Base-by-base conservation (phyloP, 1,140 invertebrate species). In the Liolophura sinensis region DNA sequence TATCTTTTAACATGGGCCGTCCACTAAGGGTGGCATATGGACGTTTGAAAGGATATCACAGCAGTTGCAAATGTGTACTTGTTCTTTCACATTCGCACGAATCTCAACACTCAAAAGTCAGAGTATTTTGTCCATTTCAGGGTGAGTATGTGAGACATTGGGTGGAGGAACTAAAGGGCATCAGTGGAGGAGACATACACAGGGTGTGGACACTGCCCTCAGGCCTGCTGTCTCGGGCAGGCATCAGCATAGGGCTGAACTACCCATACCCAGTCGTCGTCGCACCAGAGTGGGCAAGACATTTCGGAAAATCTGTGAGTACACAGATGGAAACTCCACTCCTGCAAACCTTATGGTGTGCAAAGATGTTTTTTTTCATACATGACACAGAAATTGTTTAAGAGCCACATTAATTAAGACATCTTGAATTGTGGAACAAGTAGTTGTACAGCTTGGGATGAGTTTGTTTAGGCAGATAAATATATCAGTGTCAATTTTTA, bases 111-210 rank as follows among this genome's bases (percentile, higher is more conserved):
- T 62, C 12, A 40, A 40, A 5, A 40, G 31, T 40, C 3, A 9
- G 31, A 40, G 31, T 40, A 40, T 40, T 40, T 40, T 40, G 31
- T 9, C 31, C 48, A 5, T 66, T 67, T 15, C 62, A 80, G 78
- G 78, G 78, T 48, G 76, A 80, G 15, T 80, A 77, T 71, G 71
- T 78, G 0, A 55, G 77, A 40, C 66, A 73, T 22, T 80, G 78
- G 78, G 70, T 80, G 1, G 76, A 77, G n/a, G 78, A 80, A 56
- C 60, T 80, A 31, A 60, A 67, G 15, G 65, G 70, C 18, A 58
- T 80, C 6, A 70, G 69, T 25, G 73, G 74, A 51, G 77, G 76
- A 1, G 62, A 67, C 54, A 72, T 80, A 25, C 78, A 80, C 50
- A 72, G 70, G 52, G 73, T 77, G n/a, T 80, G 78, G 78, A 72